These are phyloP conservation scores for Tenthredo livida DNA, from an alignment of 2,888 invertebrate species.

Conservation along the genomic window DNA sequence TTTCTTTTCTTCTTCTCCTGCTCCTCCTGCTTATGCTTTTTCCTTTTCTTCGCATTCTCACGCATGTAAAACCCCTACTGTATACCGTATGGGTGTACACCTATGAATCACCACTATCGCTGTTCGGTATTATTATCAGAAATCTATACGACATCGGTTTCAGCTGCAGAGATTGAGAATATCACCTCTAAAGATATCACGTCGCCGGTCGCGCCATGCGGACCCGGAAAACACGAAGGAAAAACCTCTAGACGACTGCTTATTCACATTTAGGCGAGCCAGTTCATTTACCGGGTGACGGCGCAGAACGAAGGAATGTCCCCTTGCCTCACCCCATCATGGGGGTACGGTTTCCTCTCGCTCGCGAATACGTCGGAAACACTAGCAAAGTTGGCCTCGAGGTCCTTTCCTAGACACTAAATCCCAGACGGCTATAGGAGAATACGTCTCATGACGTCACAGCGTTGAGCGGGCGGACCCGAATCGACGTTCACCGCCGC, in stretches of 20 bases:
- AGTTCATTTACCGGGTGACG: slow-evolving; percentile 65
- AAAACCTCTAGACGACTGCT: slow-evolving; percentile 56
- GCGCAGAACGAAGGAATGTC: slow-evolving; percentile 49
- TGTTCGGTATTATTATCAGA: slow-evolving; percentile 17
- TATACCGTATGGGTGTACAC: not conserved
- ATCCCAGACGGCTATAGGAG: slow-evolving; percentile 40
- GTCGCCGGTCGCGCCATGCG: slow-evolving; percentile 32
- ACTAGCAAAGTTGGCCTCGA: slow-evolving; percentile 43
- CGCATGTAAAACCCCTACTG: not conserved
- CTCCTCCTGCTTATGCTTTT: not conserved
- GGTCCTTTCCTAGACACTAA: slow-evolving; percentile 42
- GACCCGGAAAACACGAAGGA: slow-evolving; percentile 45
- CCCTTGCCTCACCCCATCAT: not conserved
- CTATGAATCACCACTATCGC: slow-evolving; percentile 13
- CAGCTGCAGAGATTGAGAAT: slow-evolving; percentile 4
- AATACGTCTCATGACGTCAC: slow-evolving; percentile 42
- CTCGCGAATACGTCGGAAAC: slow-evolving; percentile 46
- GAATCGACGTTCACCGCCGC: slow-evolving; percentile 39
- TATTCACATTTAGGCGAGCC: slow-evolving; percentile 70
- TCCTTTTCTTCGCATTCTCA: not conserved
- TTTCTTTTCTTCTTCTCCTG: not conserved
- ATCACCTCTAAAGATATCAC: slow-evolving; percentile 36
- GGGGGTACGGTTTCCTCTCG: slow-evolving; percentile 24
- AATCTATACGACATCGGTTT: slow-evolving; percentile 30
- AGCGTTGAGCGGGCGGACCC: slow-evolving; percentile 27